Percentiles rank a stretch among this genome's conserved stretches.
Conservation (phyloP, 2,888 invertebrate genomes). For the Hydrotaea diabolus region DNA sequence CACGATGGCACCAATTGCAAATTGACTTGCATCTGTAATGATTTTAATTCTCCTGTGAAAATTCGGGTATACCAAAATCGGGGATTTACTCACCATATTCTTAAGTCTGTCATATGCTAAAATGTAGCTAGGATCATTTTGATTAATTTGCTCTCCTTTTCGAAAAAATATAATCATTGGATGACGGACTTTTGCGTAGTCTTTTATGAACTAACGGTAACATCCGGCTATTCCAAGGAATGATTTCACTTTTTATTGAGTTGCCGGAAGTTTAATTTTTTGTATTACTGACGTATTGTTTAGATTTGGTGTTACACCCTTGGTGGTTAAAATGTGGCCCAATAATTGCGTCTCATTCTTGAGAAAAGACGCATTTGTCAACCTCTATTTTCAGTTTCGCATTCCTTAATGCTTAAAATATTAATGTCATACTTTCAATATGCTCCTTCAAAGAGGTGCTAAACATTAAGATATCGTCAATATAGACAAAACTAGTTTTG, state of each 20-base stretch:
- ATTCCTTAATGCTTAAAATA: too few species aligned
- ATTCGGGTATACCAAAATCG: slow-evolving; percentile 32
- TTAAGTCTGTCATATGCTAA: slow-evolving; percentile 40
- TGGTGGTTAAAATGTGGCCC: too few species aligned
- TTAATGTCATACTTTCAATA: too few species aligned
- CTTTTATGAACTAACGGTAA: slow-evolving; percentile 42
- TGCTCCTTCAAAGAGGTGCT: too few species aligned
- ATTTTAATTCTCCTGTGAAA: slow-evolving; percentile 34
- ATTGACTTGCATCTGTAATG: slow-evolving; percentile 40
- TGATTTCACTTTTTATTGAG: slow-evolving; percentile 44
- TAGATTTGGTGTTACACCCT: too few species aligned
- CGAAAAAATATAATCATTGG: background rate
- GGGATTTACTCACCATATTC: slow-evolving; percentile 36
- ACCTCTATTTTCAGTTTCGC: too few species aligned
- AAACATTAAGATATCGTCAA: too few species aligned
- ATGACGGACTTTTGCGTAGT: slow-evolving; percentile 33
- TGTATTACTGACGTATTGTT: slow-evolving; percentile 35
- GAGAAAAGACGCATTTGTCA: too few species aligned
- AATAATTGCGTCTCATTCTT: slow-evolving; percentile 59
- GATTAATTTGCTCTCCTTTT: slow-evolving; percentile 9
- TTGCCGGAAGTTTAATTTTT: slow-evolving; percentile 47
- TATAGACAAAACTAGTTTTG: too few species aligned
- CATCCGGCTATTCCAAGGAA: slow-evolving; percentile 60
- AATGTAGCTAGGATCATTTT: background rate
- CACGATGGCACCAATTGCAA: slow-evolving; percentile 46